Evolutionary conservation across 2,113 vertebrate genomes (phyloP).

Genomic region (Petrocephalus microphthalmus): DNA sequence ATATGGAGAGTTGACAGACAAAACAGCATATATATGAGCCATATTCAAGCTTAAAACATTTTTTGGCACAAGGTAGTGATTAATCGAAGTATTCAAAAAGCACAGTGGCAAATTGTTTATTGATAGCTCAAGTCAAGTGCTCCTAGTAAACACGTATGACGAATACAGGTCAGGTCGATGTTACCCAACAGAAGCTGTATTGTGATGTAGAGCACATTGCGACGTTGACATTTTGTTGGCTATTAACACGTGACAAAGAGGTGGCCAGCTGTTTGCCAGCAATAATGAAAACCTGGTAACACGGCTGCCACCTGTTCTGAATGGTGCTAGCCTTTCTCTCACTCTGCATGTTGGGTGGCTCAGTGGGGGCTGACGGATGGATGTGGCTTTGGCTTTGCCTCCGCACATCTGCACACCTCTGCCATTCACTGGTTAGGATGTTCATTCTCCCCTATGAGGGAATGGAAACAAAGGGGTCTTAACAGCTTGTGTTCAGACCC

Average conservation of each 20-base stretch:
- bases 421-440: not conserved
- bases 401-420: not conserved
- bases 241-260: not conserved
- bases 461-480: not conserved
- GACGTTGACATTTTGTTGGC: not conserved
- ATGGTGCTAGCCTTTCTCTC: not conserved
- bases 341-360: not conserved
- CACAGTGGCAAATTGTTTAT: not conserved
- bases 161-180: not conserved
- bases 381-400: not conserved
- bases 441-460: not conserved
- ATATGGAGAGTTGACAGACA: not conserved
- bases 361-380: not conserved
- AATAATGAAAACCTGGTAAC: not conserved
- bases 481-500: not conserved
- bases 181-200: not conserved
- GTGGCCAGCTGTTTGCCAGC: not conserved
- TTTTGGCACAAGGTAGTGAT: not conserved
- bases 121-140: too few relatives aligned
- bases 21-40: not conserved
- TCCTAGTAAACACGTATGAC: too few relatives aligned
- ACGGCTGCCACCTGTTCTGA: not conserved
- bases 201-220: not conserved
- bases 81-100: not conserved
- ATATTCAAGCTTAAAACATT: not conserved